Base-by-base conservation (phyloP, 2,888 invertebrate species). In the Leistus spinibarbis region DNA sequence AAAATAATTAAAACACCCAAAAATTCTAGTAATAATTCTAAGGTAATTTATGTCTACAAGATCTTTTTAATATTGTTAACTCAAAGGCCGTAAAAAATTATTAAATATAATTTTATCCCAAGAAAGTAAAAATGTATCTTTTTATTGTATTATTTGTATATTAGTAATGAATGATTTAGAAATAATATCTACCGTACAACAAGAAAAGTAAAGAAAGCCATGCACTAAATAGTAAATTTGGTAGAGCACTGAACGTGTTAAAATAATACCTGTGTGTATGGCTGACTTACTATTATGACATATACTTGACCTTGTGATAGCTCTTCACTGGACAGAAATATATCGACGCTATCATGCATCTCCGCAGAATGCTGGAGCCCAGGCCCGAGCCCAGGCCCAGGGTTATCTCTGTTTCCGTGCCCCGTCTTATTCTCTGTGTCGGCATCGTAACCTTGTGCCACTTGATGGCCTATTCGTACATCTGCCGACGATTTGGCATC, bases 281-380 rank as follows among this genome's bases (percentile, higher is more conserved):
- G 63, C 69, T 23, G 24, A 86, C 86, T 86, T 86, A 86, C 86
- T 82, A 85, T 86, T 81, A 86, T 85, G 81, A 86, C 84, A 86
- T 83, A 86, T 86, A 86, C 86, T 86, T 85, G 86, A 86, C 86
- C 86, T 86, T 85, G 82, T 79, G 82, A 75, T 22, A 75, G 63
- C 54, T 75, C 69, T 69, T 75, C 75, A 53, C 75, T 75, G 54
- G 75, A 75, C 10, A 75, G 75, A 20, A 75, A 75, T 63, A 75
- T 75, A 69, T 75, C 75, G 16, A 75, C 16, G 9, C 63, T 22
- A 54, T 71, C 64, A 16, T 72, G 54, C 24, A 56, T 56, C 13
- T 68, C 68, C 7, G 56, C 53, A 7, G 68, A 68, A 68, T 68
- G 68, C 10, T 56, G 53, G n/a, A 68, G 68, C 3, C 54, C 68